A percentile compares a stretch with the other conserved stretches of the same genome.
These are phyloP conservation scores for Drosophila dives DNA, from an alignment of 2,888 invertebrate species.

Conservation along the genomic window DNA sequence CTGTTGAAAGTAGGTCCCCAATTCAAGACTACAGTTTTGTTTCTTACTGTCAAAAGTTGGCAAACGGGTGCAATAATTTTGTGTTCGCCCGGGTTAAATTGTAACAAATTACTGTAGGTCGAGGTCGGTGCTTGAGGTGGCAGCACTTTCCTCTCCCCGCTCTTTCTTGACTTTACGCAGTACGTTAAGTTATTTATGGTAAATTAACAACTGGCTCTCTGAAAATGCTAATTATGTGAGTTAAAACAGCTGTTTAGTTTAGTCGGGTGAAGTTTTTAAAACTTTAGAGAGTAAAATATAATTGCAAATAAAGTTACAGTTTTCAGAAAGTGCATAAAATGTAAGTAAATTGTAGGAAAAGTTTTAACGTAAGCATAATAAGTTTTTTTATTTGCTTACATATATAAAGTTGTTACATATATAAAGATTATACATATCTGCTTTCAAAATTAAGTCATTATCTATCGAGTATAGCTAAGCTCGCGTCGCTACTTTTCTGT, in stretches of 20 bases:
- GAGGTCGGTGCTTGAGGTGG: constrained; percentile 37
- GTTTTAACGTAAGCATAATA: not conserved
- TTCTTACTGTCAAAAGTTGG: constrained; percentile 46
- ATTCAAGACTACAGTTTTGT: constrained; percentile 38
- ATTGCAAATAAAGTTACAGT: not conserved
- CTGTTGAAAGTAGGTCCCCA: constrained; percentile 60
- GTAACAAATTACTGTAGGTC: constrained; percentile 66
- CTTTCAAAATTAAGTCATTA: constrained; percentile 11
- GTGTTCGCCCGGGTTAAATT: constrained; percentile 49
- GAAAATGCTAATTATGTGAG: constrained; percentile 40
- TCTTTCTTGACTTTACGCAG: constrained; percentile 15
- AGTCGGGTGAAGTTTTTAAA: not conserved
- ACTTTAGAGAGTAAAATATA: constrained; percentile 1
- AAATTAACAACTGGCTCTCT: constrained; percentile 29
- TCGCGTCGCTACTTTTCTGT: constrained; percentile 2
- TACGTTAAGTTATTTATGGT: constrained; percentile 24
- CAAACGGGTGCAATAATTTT: constrained; percentile 58
- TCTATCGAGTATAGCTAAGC: not conserved
- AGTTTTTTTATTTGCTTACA: not conserved
- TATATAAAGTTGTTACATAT: not conserved
- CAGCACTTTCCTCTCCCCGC: not conserved
- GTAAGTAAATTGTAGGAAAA: not conserved
- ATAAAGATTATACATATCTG: not conserved
- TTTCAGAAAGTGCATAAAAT: not conserved
- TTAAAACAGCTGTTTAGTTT: not conserved